Percentiles rank a stretch among this genome's conserved stretches.
Conservation (phyloP, 2,797 vertebrate species). For the Semotilus atromaculatus region DNA sequence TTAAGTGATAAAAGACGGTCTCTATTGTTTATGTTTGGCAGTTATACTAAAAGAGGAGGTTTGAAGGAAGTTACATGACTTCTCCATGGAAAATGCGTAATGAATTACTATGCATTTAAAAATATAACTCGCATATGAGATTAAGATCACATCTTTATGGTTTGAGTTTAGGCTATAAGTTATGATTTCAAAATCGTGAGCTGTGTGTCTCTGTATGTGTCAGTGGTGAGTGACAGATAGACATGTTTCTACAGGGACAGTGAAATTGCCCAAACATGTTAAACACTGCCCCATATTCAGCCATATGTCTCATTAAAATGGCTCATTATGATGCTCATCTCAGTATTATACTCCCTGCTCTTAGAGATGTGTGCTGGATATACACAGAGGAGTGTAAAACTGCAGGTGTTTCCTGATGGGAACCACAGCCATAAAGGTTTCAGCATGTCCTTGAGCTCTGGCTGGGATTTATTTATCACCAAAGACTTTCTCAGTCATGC, state of each 20-base stretch:
- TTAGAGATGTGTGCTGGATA: background rate
- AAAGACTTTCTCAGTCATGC: background rate
- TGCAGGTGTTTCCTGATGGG: conserved; percentile 44
- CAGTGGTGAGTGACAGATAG: background rate
- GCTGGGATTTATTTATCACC: conserved; percentile 31
- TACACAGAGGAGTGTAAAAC: background rate
- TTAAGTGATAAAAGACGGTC: background rate
- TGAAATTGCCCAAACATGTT: background rate
- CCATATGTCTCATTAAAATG: background rate
- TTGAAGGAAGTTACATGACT: background rate
- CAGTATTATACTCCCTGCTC: background rate
- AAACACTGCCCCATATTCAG: background rate
- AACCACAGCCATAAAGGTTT: conserved; percentile 2
- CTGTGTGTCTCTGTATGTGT: background rate
- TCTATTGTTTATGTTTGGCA: background rate
- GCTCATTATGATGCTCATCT: background rate
- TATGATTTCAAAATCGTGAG: background rate
- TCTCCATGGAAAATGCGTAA: background rate
- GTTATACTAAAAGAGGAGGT: background rate
- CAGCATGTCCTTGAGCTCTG: conserved; percentile 40
- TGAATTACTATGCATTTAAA: background rate
- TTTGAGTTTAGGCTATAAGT: background rate
- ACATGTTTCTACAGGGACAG: background rate
- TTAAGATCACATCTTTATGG: background rate
- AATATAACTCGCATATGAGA: background rate